Conservation (phyloP, 2,888 invertebrate genomes). For the Thereva unica region DNA sequence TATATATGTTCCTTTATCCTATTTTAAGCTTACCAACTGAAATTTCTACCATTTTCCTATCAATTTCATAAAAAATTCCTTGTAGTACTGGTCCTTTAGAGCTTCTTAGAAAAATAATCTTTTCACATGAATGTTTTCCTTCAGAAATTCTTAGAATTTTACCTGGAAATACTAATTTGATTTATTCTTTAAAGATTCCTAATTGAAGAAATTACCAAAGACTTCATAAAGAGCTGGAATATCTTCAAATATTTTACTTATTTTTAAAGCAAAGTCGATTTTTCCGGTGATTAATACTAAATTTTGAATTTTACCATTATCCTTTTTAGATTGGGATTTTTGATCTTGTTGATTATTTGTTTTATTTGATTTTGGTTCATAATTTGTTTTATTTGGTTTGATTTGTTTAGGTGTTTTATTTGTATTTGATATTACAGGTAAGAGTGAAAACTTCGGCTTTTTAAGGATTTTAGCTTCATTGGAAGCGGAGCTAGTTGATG, state of each 20-base stretch:
- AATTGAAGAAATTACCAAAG: slow-evolving; percentile 46
- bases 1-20: background rate
- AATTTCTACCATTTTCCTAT: slow-evolving; percentile 42
- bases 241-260: slow-evolving; percentile 46
- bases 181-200: background rate
- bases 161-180: slow-evolving; percentile 45
- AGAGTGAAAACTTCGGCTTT: slow-evolving; percentile 7
- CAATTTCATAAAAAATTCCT: slow-evolving; percentile 52
- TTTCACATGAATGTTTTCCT: slow-evolving; percentile 49
- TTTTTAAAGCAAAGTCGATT: slow-evolving; percentile 50
- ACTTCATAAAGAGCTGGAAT: slow-evolving; percentile 51
- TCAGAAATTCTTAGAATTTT: slow-evolving; percentile 49
- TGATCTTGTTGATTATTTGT: no score
- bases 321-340: no score
- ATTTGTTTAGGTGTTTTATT: background rate
- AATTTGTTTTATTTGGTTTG: background rate
- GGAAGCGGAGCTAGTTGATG: background rate
- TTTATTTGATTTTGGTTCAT: background rate
- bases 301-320: no score
- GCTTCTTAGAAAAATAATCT: slow-evolving; percentile 49
- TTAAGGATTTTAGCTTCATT: background rate
- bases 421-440: slow-evolving; percentile 16
- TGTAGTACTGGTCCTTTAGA: slow-evolving; percentile 52
- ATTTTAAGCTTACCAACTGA: slow-evolving; percentile 36
- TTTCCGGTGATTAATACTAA: slow-evolving; percentile 46